Evolutionary conservation across 2,797 vertebrate species (phyloP), one percentile per base, ranked within the genome.

Genomic region (Miichthys miiuy): DNA sequence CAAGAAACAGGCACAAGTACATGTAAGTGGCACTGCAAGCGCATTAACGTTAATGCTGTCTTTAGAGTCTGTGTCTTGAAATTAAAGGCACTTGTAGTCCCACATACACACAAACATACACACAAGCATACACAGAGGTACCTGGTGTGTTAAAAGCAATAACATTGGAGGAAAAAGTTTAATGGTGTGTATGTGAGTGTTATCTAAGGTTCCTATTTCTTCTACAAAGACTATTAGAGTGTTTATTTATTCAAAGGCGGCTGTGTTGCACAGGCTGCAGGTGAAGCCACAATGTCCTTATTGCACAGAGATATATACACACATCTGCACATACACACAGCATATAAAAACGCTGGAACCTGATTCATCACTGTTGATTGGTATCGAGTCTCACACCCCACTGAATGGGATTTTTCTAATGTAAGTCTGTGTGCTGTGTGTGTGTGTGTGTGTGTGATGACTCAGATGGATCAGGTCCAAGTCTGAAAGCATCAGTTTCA

Each of bases 321-420:
- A 76, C 55, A 13, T 47, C 6, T 41, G 25, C 20, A 67, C 23
- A 60, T 38, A 27, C 44, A 66, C 51, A 68, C 13, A 77, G 34
- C 48, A 65, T 21, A 47, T 25, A 6, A 20, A 77, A 46, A 41
- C 54, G 10, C 46, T 16, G 0, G 25, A 14, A 47, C 14, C 42
- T 30, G 14, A 75, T 69, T 51, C 44, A 68, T 79, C 72, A 50
- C 20, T 34, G 44, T 11, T 72, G 78, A 83, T 79, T 84, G 47
- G 63, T 83, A 65, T 5, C 18, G n/a, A 61, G 72, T 68, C 41
- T 30, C 47, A 66, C 8, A 16, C 6, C 38, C 14, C 23, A n/a
- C n/a, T 34, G 2, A 60, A 76, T 46, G 30, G n/a, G 21, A 13
- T 62, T 75, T 67, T 70, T 76, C n/a, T 25, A 61, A 66, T 66